A percentile compares a stretch with the other conserved stretches of the same genome.
Evolutionary conservation across 2,888 invertebrate genomes (phyloP).

Genomic region (Pyrrhosoma nymphula): DNA sequence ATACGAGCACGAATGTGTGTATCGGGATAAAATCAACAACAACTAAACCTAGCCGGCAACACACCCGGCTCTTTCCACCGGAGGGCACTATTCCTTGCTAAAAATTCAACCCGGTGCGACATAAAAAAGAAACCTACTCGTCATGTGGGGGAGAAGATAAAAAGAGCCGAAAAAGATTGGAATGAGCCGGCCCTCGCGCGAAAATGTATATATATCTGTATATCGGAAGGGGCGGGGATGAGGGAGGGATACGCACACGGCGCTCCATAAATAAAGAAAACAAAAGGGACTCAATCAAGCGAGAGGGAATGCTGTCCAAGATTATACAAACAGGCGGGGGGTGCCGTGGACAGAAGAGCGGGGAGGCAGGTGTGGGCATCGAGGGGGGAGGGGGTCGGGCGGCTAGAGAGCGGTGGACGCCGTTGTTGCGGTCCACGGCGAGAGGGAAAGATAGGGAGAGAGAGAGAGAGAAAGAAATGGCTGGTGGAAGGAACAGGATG

Average conservation of each 20-base stretch:
- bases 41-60: background rate
- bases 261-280: slow-evolving; percentile 11
- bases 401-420: background rate
- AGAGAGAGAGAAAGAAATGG: background rate
- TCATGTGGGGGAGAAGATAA: background rate
- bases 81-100: background rate
- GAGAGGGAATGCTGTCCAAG: slow-evolving; percentile 21
- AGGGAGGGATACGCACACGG: background rate
- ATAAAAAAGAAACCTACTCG: background rate
- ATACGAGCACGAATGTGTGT: no score
- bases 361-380: background rate
- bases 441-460: background rate
- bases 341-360: background rate
- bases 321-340: background rate
- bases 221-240: background rate
- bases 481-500: background rate
- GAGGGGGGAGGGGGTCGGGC: background rate
- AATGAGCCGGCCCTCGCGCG: background rate
- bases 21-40: no score
- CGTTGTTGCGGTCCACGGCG: background rate
- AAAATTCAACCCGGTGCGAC: background rate
- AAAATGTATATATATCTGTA: background rate
- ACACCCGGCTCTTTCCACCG: background rate
- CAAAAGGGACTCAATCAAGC: slow-evolving; percentile 33
- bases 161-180: background rate